These are phyloP conservation scores for Apeltes quadracus DNA, from an alignment of 2,113 vertebrate species.

Conservation along the genomic window DNA sequence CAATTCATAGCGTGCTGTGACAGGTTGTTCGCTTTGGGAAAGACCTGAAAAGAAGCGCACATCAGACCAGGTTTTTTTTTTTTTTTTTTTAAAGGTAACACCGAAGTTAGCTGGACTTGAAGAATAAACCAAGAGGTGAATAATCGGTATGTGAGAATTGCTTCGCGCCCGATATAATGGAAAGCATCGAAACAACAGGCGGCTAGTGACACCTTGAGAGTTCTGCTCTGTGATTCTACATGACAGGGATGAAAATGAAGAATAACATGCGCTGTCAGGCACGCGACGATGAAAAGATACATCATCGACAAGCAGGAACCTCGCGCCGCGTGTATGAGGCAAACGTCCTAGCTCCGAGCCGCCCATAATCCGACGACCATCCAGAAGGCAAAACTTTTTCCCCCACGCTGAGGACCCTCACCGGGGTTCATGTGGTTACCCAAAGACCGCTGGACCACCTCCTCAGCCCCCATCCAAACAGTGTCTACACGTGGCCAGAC, in stretches of 20 bases:
- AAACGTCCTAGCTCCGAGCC: neutral
- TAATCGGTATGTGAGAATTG: conserved; percentile 35
- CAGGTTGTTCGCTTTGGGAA: conserved; percentile 66
- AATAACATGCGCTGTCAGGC: conserved; percentile 67
- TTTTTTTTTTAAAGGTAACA: conserved; percentile 33
- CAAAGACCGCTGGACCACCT: conserved; percentile 40
- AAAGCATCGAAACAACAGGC: conserved; percentile 57
- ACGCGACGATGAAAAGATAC: conserved; percentile 69
- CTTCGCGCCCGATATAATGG: conserved; percentile 41
- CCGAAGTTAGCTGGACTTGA: conserved; percentile 39
- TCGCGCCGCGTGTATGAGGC: conserved; percentile 6
- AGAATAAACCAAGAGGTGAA: conserved; percentile 42
- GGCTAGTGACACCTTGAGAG: conserved; percentile 51
- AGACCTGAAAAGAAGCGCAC: conserved; percentile 52
- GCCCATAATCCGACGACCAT: conserved; percentile 10
- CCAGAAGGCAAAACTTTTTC: conserved; percentile 3
- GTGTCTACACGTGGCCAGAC: conserved; percentile 28
- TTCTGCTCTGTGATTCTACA: conserved; percentile 60
- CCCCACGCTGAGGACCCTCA: conserved; percentile 19
- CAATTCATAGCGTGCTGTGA: conserved; percentile 69
- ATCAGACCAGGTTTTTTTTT: conserved; percentile 23
- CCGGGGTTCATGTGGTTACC: conserved; percentile 30
- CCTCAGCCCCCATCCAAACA: conserved; percentile 36
- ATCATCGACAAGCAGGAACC: conserved; percentile 51
- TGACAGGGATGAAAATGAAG: conserved; percentile 71